Conservation (phyloP, 2,888 invertebrate species). For the Drosophila colorata region DNA sequence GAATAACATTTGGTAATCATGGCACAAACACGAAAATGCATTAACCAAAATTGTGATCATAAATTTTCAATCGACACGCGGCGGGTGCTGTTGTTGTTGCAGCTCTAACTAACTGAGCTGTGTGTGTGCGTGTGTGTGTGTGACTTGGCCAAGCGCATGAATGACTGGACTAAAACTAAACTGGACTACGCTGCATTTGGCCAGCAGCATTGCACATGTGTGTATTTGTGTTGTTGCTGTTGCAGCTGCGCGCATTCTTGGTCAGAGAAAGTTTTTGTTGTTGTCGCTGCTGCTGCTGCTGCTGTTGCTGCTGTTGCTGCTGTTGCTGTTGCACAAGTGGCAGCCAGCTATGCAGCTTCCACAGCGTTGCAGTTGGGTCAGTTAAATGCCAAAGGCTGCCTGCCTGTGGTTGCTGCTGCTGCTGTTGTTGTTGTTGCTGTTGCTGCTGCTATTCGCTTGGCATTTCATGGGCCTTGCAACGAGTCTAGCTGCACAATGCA, state of each 20-base stretch:
- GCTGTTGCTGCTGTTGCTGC: constrained; percentile 49
- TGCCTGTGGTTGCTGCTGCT: constrained; percentile 42
- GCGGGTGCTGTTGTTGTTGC: constrained; percentile 62
- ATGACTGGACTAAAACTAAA: constrained; percentile 70
- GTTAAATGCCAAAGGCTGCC: constrained; percentile 63
- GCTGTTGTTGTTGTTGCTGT: constrained; percentile 12
- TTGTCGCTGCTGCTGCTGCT: constrained; percentile 41
- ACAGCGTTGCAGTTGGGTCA: constrained; percentile 61
- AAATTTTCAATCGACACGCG: constrained; percentile 84
- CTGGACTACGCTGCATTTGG: constrained; percentile 67
- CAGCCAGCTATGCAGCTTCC: constrained; percentile 56
- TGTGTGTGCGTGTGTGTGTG: constrained; percentile 12
- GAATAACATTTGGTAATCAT: constrained; percentile 84
- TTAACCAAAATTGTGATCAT: constrained; percentile 85
- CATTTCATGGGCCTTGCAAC: constrained; percentile 40
- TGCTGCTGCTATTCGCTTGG: constrained; percentile 43
- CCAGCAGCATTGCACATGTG: constrained; percentile 47
- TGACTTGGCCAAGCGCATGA: constrained; percentile 63
- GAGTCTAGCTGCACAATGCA: constrained; percentile 12
- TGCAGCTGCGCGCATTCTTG: constrained; percentile 77
- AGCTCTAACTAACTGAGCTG: constrained; percentile 50
- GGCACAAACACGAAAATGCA: constrained; percentile 85
- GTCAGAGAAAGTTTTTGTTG: constrained; percentile 70
- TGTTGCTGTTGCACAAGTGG: constrained; percentile 64
- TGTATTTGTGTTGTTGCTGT: constrained; percentile 36